Conservation (phyloP, 2,888 invertebrate species). For the Stegana nigrithorax region DNA sequence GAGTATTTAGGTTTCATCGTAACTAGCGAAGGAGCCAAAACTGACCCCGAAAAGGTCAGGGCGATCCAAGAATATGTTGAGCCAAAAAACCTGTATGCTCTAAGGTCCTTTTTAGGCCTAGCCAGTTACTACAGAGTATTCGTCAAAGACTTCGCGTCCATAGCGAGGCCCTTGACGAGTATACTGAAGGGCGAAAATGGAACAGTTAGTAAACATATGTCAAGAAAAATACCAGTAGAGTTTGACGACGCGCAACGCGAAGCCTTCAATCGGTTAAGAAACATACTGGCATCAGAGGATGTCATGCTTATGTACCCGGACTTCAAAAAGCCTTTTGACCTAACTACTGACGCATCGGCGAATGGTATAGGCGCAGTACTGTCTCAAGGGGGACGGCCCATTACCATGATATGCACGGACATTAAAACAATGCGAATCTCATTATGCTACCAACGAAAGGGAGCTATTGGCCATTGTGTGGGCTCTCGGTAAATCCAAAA, state of each 20-base stretch:
- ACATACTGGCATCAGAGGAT: constrained; percentile 15
- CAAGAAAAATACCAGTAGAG: neutral
- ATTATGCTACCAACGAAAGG: neutral
- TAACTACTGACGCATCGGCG: constrained; percentile 18
- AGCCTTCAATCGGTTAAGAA: constrained; percentile 2
- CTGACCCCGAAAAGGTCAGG: neutral
- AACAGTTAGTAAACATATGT: neutral
- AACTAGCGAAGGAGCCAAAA: neutral
- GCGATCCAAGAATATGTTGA: constrained; percentile 23
- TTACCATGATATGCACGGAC: neutral
- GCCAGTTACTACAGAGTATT: neutral
- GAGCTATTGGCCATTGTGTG: constrained; percentile 8
- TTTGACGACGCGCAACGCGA: neutral
- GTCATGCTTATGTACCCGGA: constrained; percentile 55
- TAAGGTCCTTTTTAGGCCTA: neutral
- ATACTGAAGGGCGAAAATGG: neutral
- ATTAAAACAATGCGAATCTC: neutral
- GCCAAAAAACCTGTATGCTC: constrained; percentile 22
- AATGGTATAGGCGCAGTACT: neutral
- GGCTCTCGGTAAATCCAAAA: neutral
- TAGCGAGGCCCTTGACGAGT: neutral
- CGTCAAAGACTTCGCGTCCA: neutral
- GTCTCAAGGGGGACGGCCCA: neutral
- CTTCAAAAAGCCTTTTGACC: constrained; percentile 41
- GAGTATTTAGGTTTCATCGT: neutral